Evolutionary conservation across 2,797 vertebrate genomes (phyloP).

Genomic region (Corythornis leucogaster): DNA sequence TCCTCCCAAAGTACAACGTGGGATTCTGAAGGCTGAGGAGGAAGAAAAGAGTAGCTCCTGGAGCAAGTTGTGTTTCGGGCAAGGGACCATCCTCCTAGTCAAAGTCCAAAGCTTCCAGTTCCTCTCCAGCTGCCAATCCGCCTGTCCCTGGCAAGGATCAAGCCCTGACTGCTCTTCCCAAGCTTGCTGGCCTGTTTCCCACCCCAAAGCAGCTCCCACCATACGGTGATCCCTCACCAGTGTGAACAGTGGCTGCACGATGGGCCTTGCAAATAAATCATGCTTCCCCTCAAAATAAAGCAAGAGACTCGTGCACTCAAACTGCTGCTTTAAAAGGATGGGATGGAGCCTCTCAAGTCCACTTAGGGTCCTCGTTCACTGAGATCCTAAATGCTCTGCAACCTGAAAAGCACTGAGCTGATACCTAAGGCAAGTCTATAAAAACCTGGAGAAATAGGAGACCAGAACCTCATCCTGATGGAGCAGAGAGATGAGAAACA

Average conservation of each 20-base stretch:
- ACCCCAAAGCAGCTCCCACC: background rate
- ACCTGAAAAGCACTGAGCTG: background rate
- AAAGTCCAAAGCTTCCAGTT: background rate
- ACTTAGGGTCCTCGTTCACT: background rate
- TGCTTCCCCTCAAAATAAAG: background rate
- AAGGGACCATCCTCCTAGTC: background rate
- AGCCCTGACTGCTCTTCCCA: background rate
- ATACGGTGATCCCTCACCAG: background rate
- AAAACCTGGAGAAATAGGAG: background rate
- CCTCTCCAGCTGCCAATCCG: background rate
- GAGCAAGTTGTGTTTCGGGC: background rate
- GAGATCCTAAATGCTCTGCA: background rate
- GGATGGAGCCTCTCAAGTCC: background rate
- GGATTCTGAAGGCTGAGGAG: background rate
- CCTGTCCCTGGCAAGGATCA: background rate
- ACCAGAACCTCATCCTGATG: background rate
- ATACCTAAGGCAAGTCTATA: background rate
- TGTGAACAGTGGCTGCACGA: background rate
- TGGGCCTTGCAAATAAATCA: background rate
- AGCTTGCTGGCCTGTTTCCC: background rate
- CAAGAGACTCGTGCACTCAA: background rate
- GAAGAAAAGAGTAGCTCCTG: background rate
- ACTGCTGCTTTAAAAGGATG: background rate
- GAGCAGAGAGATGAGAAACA: background rate
- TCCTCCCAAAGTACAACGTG: background rate